Base-by-base conservation (phyloP, 2,888 invertebrate genomes). In the Heliconius erato region DNA sequence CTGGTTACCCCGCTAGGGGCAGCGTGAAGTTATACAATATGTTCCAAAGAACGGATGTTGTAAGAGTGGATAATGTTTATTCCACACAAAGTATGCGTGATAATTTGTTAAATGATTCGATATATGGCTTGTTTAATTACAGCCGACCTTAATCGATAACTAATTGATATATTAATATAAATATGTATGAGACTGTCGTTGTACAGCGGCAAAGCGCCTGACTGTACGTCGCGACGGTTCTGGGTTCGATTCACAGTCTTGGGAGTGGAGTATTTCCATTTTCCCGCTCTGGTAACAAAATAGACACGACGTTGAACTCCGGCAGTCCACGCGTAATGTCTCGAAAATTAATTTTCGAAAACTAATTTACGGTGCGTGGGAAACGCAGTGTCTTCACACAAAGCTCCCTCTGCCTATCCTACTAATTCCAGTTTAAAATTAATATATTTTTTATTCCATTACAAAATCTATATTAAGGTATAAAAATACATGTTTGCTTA, bases 391-490 rank as follows among this genome's bases (percentile, higher is more conserved):
- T 63, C n/a, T 63, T n/a, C 3, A 63, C 63, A 63, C n/a, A 12
- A 63, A 11, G 11, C 11, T n/a, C 23, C 11, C 63, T 54, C n/a
- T 63, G 9, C 12, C 3, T 63, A n/a, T n/a, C n/a, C 7, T 54
- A 19, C 19, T 54, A 54, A 54, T 54, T 54, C 23, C 54, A 54
- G 54, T 54, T 54, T 54, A 54, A 54, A 54, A 23, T 54, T 54
- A 2, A 54, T 54, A 54, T 54, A 19, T 54, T 63, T 23, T 63
- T n/a, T n/a, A n/a, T 63, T 63, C 4, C n/a, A n/a, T 63, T 63
- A 63, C n/a, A 63, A n/a, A 63, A 63, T 63, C 63, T 63, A 63
- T 63, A 63, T 63, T 63, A n/a, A 63, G 63, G n/a, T n/a, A 23
- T 63, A 63, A n/a, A 63, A 35, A 40, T 40, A 40, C 40, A 40